Conservation (phyloP, 2,888 invertebrate species). For the Monochamus alternatus region DNA sequence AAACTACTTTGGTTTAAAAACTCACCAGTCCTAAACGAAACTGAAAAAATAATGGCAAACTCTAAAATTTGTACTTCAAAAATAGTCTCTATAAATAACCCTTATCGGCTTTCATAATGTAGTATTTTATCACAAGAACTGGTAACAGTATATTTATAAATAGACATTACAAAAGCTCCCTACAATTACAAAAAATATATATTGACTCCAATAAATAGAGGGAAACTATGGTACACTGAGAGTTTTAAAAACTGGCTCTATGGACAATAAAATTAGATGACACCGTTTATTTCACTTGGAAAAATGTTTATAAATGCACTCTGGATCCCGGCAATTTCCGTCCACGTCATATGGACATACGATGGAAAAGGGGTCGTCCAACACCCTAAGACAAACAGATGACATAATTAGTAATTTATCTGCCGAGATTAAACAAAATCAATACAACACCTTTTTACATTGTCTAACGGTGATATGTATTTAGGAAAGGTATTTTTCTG, state of each 20-base stretch:
- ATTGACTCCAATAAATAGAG: conserved; percentile 14
- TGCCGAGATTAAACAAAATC: not conserved
- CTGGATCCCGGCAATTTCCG: conserved; percentile 67
- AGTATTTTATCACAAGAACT: conserved; percentile 31
- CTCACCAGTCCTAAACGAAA: conserved; percentile 24
- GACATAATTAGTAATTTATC: conserved; percentile 13
- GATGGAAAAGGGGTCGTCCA: conserved; percentile 64
- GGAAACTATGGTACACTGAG: not conserved
- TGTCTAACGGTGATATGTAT: conserved; percentile 66
- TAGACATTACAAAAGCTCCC: conserved; percentile 28
- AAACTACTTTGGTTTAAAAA: conserved; percentile 30
- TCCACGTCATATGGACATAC: conserved; percentile 68
- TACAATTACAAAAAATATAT: conserved; percentile 21
- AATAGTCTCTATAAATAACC: not conserved
- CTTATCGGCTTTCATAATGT: conserved; percentile 29
- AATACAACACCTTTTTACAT: conserved; percentile 57
- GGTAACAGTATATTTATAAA: conserved; percentile 30
- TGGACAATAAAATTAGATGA: conserved; percentile 3
- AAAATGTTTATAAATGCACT: conserved; percentile 66
- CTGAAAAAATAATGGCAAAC: conserved; percentile 35
- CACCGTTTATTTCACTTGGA: conserved; percentile 41
- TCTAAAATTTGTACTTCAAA: conserved; percentile 34
- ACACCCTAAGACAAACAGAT: conserved; percentile 49
- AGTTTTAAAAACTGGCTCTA: conserved; percentile 22
- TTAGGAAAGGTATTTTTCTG: conserved; percentile 53